These are phyloP conservation scores for Epirrhoe tristata DNA, from an alignment of 2,888 invertebrate species.

Conservation along the genomic window DNA sequence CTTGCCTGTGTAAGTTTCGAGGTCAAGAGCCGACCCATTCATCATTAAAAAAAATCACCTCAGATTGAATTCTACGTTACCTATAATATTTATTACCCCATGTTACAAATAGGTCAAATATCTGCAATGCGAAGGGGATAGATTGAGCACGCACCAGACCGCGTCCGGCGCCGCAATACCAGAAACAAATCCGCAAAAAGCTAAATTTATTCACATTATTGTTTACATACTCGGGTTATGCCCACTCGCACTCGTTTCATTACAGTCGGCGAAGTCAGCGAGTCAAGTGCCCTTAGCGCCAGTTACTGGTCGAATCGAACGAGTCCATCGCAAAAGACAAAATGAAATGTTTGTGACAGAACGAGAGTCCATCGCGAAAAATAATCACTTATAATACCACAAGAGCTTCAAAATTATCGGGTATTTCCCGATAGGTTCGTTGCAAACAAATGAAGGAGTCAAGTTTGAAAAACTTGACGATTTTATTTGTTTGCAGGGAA, in stretches of 20 bases:
- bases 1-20: too few relatives aligned
- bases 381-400: too few relatives aligned
- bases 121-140: slow-evolving; percentile 10
- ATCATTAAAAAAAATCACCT: too few relatives aligned
- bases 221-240: slow-evolving; percentile 34
- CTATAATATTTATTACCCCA: not conserved
- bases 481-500: too few relatives aligned
- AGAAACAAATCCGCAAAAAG: slow-evolving; percentile 35
- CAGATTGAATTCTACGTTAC: too few relatives aligned
- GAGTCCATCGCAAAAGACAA: not conserved
- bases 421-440: too few relatives aligned
- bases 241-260: slow-evolving; percentile 43
- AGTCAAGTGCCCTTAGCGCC: slow-evolving; percentile 59
- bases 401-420: too few relatives aligned
- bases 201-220: slow-evolving; percentile 31
- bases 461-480: too few relatives aligned
- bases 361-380: not conserved
- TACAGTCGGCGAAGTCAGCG: slow-evolving; percentile 77
- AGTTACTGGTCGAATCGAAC: not conserved
- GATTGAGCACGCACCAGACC: slow-evolving; percentile 24
- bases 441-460: too few relatives aligned
- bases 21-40: too few relatives aligned
- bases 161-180: slow-evolving; percentile 25
- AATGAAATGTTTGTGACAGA: not conserved
- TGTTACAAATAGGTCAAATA: slow-evolving; percentile 13